These are phyloP conservation scores for Myotis daubentonii DNA, from an alignment of 2,797 vertebrate species.

Conservation along the genomic window DNA sequence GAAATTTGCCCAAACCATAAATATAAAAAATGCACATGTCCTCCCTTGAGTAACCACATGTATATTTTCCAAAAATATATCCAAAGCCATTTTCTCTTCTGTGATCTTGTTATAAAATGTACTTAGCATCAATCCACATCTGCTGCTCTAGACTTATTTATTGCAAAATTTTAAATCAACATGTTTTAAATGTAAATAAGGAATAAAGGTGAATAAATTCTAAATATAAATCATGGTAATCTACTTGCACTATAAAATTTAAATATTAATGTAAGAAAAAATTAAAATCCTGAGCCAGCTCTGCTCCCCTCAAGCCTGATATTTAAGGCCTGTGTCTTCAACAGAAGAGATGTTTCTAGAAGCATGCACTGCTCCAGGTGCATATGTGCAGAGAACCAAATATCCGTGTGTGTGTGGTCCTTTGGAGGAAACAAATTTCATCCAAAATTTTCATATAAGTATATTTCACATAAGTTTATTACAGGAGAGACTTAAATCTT, in stretches of 20 bases:
- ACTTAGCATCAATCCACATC: neutral
- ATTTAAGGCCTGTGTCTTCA: neutral
- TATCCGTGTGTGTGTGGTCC: neutral
- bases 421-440: neutral
- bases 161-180: neutral
- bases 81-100: conserved; percentile 38
- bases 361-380: neutral
- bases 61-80: conserved; percentile 29
- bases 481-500: neutral
- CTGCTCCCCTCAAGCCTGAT: neutral
- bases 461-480: neutral
- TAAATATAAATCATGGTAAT: neutral
- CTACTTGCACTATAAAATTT: neutral
- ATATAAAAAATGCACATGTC: neutral
- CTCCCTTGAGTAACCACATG: neutral
- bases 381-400: neutral
- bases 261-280: neutral
- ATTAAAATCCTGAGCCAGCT: neutral
- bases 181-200: conserved; percentile 27
- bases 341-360: neutral
- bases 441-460: neutral
- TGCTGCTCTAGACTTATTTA: neutral
- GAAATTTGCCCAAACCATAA: conserved; percentile 53
- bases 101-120: neutral
- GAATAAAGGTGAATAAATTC: neutral